Percentiles rank a stretch among this genome's conserved stretches.
Evolutionary conservation across 2,888 invertebrate species (phyloP).

Genomic region (Thecophora atra): DNA sequence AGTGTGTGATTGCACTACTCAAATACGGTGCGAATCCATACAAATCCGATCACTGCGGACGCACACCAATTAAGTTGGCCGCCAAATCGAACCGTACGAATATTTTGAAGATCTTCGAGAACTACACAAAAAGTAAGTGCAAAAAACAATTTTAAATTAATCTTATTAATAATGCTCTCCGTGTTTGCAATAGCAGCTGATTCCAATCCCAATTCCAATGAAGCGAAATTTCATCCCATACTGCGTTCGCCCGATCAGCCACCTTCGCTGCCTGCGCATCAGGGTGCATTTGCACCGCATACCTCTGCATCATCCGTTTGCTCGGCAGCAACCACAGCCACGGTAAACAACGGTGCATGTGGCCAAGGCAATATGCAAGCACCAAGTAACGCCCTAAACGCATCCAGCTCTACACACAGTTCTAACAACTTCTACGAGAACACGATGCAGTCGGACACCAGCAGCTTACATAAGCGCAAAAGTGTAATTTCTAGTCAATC

Average conservation of each 20-base stretch:
- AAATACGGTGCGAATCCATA: slow-evolving; percentile 87
- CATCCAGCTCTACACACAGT: slow-evolving; percentile 66
- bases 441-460: slow-evolving; percentile 66
- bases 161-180: neutral
- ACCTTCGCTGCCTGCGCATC: slow-evolving; percentile 60
- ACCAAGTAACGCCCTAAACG: slow-evolving; percentile 56
- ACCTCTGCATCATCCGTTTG: slow-evolving; percentile 58
- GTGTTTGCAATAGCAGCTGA: slow-evolving; percentile 56
- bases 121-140: slow-evolving; percentile 68
- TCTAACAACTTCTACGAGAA: slow-evolving; percentile 67
- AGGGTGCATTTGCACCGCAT: slow-evolving; percentile 56
- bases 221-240: slow-evolving; percentile 64
- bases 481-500: slow-evolving; percentile 68
- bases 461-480: slow-evolving; percentile 66
- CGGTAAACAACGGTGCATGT: slow-evolving; percentile 52
- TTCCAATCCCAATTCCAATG: slow-evolving; percentile 61
- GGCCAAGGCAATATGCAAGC: slow-evolving; percentile 48
- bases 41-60: slow-evolving; percentile 86
- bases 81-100: slow-evolving; percentile 90
- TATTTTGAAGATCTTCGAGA: slow-evolving; percentile 82
- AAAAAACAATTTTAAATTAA: neutral
- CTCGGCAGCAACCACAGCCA: slow-evolving; percentile 60
- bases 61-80: slow-evolving; percentile 88
- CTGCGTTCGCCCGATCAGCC: slow-evolving; percentile 66
- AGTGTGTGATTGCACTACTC: slow-evolving; percentile 84